Percentiles rank a stretch among this genome's conserved stretches.
Conservation (phyloP, 1,140 invertebrate species). For the Caenorhabditis elegans region DNA sequence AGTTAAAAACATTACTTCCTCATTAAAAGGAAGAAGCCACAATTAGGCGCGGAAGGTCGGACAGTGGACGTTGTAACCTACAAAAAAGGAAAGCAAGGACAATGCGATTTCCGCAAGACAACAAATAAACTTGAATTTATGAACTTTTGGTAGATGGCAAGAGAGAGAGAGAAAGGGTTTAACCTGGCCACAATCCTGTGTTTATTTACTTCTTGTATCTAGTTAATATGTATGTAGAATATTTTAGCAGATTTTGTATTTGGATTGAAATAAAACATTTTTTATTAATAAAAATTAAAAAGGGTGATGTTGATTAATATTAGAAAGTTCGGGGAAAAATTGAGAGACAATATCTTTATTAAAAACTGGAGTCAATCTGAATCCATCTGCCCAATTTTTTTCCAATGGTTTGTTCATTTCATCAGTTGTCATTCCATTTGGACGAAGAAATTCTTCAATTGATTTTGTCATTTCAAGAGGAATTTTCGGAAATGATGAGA, state of each 20-base stretch:
- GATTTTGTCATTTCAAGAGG: conserved; percentile 38
- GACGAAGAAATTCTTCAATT: conserved; percentile 37
- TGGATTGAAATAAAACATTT: no score
- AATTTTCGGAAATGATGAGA: conserved; percentile 20
- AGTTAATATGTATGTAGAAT: no score
- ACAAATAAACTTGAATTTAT: conserved; percentile 2
- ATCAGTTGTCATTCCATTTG: conserved; percentile 29
- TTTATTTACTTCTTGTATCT: no score
- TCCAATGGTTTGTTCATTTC: conserved; percentile 41
- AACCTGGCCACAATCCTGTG: no score
- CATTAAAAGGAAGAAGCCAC: background rate
- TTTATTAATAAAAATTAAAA: no score
- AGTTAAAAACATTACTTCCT: background rate
- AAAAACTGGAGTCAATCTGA: conserved; percentile 39
- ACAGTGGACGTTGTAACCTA: background rate
- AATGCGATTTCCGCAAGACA: background rate
- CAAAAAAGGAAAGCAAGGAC: background rate
- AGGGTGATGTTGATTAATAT: background rate
- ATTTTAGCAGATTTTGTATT: no score
- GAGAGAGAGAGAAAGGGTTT: no score
- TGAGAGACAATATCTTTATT: conserved; percentile 46
- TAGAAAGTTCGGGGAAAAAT: conserved; percentile 43
- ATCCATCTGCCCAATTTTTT: conserved; percentile 43
- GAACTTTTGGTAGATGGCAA: background rate
- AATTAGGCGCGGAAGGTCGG: background rate